Percentiles rank a stretch among this genome's conserved stretches.
Conservation (phyloP, 2,888 invertebrate genomes). For the Stenodema calcarata region DNA sequence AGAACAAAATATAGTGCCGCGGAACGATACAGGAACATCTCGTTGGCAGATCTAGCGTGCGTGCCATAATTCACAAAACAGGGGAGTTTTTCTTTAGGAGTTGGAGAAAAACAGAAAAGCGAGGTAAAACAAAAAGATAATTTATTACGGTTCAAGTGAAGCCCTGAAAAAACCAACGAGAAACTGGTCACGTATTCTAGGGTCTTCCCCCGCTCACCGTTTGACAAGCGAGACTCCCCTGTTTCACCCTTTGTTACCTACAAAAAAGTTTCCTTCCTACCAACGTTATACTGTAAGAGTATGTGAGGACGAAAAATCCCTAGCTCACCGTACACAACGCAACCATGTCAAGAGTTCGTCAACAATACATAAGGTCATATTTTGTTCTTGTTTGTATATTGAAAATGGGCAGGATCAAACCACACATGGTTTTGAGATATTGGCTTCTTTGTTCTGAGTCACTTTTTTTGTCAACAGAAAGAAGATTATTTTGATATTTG, state of each 20-base stretch:
- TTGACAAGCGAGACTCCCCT: neutral
- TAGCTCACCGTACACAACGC: no score
- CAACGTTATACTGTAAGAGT: neutral
- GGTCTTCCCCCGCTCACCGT: neutral
- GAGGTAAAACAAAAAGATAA: conserved; percentile 2
- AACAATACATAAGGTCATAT: no score
- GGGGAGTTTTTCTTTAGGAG: neutral
- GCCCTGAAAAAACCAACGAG: neutral
- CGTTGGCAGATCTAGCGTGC: neutral
- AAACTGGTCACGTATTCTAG: conserved; percentile 34
- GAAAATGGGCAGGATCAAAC: no score
- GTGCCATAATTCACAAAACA: neutral
- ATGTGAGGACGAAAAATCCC: no score
- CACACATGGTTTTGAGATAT: no score
- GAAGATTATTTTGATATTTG: no score
- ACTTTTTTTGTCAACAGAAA: no score
- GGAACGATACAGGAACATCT: neutral
- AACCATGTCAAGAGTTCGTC: no score
- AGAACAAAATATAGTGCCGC: neutral
- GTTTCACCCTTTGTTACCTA: neutral
- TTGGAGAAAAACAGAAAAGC: neutral
- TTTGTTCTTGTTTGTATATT: no score
- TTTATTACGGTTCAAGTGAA: neutral
- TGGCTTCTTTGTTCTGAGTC: no score
- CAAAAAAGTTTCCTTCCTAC: neutral